Conservation (phyloP, 2,888 invertebrate species). For the Drosophila tanythrix region DNA sequence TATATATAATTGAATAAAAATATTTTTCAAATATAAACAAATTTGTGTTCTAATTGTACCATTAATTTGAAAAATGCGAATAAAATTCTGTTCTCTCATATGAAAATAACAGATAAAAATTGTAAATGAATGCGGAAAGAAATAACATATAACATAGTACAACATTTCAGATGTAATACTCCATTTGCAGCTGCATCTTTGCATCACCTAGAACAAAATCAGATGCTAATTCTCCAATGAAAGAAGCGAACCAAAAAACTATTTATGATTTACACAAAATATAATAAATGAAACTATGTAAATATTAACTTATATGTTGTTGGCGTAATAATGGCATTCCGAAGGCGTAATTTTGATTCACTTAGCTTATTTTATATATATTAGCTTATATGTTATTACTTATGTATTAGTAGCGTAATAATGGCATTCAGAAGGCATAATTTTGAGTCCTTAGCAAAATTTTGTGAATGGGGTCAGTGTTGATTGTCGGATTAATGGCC, state of each 20-base stretch:
- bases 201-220: neutral
- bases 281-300: neutral
- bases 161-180: neutral
- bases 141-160: neutral
- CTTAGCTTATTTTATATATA: neutral
- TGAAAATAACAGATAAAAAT: neutral
- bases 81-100: neutral
- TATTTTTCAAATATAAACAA: conserved; percentile 10
- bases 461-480: neutral
- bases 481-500: neutral
- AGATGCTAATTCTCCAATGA: neutral
- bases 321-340: neutral
- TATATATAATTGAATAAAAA: conserved; percentile 42
- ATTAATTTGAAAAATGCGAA: neutral
- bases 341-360: neutral
- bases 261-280: neutral
- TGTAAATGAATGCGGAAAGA: neutral
- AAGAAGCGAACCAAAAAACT: neutral
- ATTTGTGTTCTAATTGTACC: neutral
- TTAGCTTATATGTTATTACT: neutral
- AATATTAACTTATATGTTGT: neutral
- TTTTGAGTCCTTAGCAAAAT: neutral
- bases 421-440: neutral
- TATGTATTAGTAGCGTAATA: neutral
- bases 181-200: neutral